A percentile compares a stretch with the other conserved stretches of the same genome.
phyloP scores from a whole-genome alignment of 2,888 invertebrate genomes.

The Esperia sulphurella region DNA sequence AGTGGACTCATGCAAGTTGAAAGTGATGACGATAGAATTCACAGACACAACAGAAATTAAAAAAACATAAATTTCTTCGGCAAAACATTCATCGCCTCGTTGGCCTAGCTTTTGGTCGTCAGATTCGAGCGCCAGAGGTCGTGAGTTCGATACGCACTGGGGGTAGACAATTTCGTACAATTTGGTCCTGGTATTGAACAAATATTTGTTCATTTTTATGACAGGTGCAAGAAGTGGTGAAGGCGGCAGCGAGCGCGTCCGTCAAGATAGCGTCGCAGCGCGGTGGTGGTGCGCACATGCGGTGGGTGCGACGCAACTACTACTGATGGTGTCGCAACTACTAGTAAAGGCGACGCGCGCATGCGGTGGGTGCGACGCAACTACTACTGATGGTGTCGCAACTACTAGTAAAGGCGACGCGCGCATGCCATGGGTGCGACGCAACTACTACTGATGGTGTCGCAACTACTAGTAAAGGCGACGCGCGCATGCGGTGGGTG shows the following conservation, averaged over 20 bases:
- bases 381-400: constrained; percentile 30
- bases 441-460: constrained; percentile 36
- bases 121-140: too few relatives aligned
- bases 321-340: constrained; percentile 25
- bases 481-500: constrained; percentile 92
- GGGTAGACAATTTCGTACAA: too few relatives aligned
- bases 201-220: not conserved
- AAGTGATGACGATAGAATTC: too few relatives aligned
- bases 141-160: too few relatives aligned
- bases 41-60: too few relatives aligned
- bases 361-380: constrained; percentile 91
- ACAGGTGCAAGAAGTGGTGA: constrained; percentile 95
- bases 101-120: too few relatives aligned
- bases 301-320: constrained; percentile 88
- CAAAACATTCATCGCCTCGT: too few relatives aligned
- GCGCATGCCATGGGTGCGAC: constrained; percentile 92
- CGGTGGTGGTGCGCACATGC: constrained; percentile 87
- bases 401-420: too few relatives aligned
- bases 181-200: too few relatives aligned
- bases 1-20: too few relatives aligned
- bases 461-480: too few relatives aligned
- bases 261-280: constrained; percentile 97
- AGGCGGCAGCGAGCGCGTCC: constrained; percentile 98
- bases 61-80: too few relatives aligned
- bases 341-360: constrained; percentile 86